Evolutionary conservation across 1,140 invertebrate species (phyloP), one percentile per base, ranked within the genome.

Genomic region (Drosophila pseudoananassae): DNA sequence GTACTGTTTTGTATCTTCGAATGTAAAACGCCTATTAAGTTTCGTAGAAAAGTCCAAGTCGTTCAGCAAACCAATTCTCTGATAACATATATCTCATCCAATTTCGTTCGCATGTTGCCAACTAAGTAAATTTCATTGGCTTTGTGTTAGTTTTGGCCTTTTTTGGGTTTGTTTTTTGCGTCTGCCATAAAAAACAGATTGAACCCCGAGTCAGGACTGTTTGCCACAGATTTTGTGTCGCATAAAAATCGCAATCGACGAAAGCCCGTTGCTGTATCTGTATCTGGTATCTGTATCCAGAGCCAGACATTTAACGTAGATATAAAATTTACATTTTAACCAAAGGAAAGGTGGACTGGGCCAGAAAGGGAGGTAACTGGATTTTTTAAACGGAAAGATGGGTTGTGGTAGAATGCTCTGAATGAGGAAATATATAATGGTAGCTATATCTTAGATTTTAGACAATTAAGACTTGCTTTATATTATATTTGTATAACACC

Each of bases 291-390:
- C 14, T 15, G 61, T 76, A 61, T 76, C 74, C 51, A 51, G 50
- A 47, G 64, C 52, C 69, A 74, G 69, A 73, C 76, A 74, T 75
- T 79, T 79, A 79, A 79, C 77, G 76, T 79, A 38, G 29, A 59
- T 60, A 81, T 73, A 81, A 72, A 81, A 81, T 81, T 81, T 66
- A 81, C 73, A 81, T 79, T 78, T 78, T 79, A 79, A 70, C 61
- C 73, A 38, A 76, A 38, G 70, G 52, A 59, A 57, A 74, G 71
- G 71, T 74, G 71, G 70, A 64, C 58, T 43, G 29, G 58, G 47
- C 8, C 20, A n/a, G 9, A 6, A 10, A 20, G 9, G 9, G 15
- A 12, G 12, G 47, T 25, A 29, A 7, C 27, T 25, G 46, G 17
- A 57, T 50, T 64, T 43, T 69, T 70, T 70, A 45, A 54, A 20